A percentile compares a stretch with the other conserved stretches of the same genome.
phyloP scores from a whole-genome alignment of 2,113 vertebrate species.

The Hiodon alosoides region DNA sequence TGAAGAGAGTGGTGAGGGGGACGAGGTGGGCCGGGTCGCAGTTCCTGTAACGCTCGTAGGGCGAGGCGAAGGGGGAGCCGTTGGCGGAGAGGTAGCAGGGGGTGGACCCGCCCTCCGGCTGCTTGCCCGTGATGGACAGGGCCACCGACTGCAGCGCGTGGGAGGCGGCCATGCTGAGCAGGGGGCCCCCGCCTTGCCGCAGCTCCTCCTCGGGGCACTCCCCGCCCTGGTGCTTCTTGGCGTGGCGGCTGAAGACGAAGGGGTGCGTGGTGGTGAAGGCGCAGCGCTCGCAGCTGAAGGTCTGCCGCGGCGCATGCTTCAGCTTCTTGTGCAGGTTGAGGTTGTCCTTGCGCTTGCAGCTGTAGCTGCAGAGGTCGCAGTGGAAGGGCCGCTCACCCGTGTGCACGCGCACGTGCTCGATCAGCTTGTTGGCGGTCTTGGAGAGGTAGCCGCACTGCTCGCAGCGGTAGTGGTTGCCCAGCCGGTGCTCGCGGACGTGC shows the following conservation, averaged over 20 bases:
- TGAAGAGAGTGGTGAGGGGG: slow-evolving; percentile 93
- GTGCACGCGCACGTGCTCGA: slow-evolving; percentile 98
- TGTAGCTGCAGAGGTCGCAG: slow-evolving; percentile 99
- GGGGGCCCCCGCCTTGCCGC: slow-evolving; percentile 64
- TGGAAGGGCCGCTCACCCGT: slow-evolving; percentile 98
- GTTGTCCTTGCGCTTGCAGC: slow-evolving; percentile 99
- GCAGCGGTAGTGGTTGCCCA: slow-evolving; percentile 98
- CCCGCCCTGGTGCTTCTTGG: slow-evolving; percentile 90
- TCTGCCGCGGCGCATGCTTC: slow-evolving; percentile 95
- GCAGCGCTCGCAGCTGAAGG: slow-evolving; percentile 90
- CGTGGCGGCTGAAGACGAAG: slow-evolving; percentile 94
- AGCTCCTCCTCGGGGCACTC: slow-evolving; percentile 60
- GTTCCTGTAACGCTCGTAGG: slow-evolving; percentile 86
- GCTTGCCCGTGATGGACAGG: slow-evolving; percentile 58
- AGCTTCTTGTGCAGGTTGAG: slow-evolving; percentile 99
- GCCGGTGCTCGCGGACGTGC: slow-evolving; percentile 92
- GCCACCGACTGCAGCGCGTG: slow-evolving; percentile 79
- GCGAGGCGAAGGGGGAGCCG: slow-evolving; percentile 66
- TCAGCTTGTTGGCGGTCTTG: slow-evolving; percentile 99
- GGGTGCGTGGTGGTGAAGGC: slow-evolving; percentile 97
- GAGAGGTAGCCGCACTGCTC: slow-evolving; percentile 99
- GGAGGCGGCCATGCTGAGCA: slow-evolving; percentile 88
- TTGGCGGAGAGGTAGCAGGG: slow-evolving; percentile 68
- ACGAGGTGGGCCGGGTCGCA: slow-evolving; percentile 89
- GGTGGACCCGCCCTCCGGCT: slow-evolving; percentile 45